Base-by-base conservation (phyloP, 2,888 invertebrate species). In the Macrostomum cliftonense region DNA sequence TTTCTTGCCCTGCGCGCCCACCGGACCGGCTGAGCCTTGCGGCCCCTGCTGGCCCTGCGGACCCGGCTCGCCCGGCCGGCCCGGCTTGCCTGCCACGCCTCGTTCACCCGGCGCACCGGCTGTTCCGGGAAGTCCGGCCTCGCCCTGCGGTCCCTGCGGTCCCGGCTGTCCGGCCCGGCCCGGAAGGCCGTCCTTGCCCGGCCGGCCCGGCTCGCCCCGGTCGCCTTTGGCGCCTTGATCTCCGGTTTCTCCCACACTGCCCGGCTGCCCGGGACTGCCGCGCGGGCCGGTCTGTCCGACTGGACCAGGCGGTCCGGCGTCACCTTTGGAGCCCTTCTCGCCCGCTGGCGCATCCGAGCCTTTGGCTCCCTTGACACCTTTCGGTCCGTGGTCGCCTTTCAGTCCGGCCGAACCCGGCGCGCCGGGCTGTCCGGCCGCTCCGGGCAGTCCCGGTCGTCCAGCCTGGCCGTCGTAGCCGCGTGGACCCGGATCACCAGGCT, bases 1-100 rank as follows among this genome's bases (percentile, higher is more conserved):
- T 40, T 49, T 50, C 16, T 46, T 37, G 12, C 59, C 59, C 21
- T 45, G 43, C 45, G 54, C 57, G 47, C 63, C 63, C 28, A 56
- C 56, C 14, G 53, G 13, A 4, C 43, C 43, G 21, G 14, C 14
- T 9, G 43, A 28, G 20, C 43, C 43, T 9, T 20, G 17, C 9
- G 43, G 43, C 2, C 43, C 43, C 14, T 19, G 16, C 14, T 19
- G 20, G 2, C 43, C 43, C 4, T 4, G 14, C 14, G 16, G 17
- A 4, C 43, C 43, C 21, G 16, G 20, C 14, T 20, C 21, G 17
- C 43, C 43, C 9, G 20, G 2, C 17, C 20, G 43, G 14, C 43
- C 43, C 2, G 14, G 43, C 39, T 5, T 14, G 2, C 43, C 43
- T 9, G 17, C 4, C 14, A 7, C 5, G 14, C 43, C 43, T 4